Evolutionary conservation across 1,140 invertebrate genomes (phyloP).

Genomic region (Atta texana): DNA sequence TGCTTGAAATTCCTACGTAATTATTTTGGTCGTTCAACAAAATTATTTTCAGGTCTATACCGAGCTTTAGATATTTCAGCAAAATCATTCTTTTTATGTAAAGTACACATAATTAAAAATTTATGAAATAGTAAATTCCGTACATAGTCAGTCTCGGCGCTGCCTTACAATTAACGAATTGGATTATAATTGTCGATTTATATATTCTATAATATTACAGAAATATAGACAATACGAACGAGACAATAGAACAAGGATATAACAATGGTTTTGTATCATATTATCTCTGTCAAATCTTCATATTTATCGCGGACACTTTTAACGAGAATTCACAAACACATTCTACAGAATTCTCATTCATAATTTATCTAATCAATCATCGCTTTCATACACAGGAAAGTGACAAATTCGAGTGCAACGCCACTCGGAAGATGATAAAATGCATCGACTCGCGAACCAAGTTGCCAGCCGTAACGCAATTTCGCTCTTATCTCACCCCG

Average conservation of each 20-base stretch:
- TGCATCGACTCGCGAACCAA: conserved; percentile 19
- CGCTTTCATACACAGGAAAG: conserved; percentile 15
- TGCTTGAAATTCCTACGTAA: no score
- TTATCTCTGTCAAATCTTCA: neutral
- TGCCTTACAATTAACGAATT: neutral
- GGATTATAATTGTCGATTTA: neutral
- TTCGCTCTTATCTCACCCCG: conserved; percentile 41
- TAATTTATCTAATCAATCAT: conserved; percentile 18
- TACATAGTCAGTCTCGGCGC: no score
- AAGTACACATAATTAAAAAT: neutral
- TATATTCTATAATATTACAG: neutral
- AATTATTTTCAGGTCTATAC: no score
- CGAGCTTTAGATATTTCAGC: no score
- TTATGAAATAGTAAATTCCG: no score
- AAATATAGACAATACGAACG: no score
- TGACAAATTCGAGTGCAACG: conserved; percentile 43
- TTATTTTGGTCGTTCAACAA: no score
- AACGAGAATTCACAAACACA: neutral
- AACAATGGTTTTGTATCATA: neutral
- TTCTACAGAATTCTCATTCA: neutral
- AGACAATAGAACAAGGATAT: neutral
- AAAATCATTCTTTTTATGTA: neutral
- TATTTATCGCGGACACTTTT: neutral
- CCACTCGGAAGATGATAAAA: conserved; percentile 29
- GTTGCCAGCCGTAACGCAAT: conserved; percentile 40